Percentiles rank a stretch among this genome's conserved stretches.
Evolutionary conservation across 2,113 vertebrate species (phyloP).

Genomic region (Cranoglanis bouderius): DNA sequence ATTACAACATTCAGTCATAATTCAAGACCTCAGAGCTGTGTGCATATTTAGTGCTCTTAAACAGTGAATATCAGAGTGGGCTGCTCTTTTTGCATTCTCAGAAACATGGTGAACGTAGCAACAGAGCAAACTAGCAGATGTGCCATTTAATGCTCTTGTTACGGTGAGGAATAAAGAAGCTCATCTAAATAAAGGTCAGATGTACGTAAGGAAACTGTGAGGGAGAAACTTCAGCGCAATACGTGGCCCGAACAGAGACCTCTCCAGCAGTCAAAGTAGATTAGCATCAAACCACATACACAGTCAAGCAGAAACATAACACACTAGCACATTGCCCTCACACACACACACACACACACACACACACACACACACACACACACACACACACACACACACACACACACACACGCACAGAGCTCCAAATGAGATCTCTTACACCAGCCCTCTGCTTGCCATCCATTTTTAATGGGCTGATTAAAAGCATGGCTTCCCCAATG

Average conservation of each 20-base stretch:
- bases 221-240: constrained; percentile 12
- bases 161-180: not conserved
- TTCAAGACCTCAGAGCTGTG: not conserved
- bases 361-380: constrained; percentile 58
- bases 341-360: constrained; percentile 59
- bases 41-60: not conserved
- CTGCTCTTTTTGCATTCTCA: not conserved
- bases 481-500: constrained; percentile 60
- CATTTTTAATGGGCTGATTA: constrained; percentile 61
- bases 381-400: constrained; percentile 37
- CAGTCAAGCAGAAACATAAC: constrained; percentile 54
- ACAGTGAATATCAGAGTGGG: not conserved
- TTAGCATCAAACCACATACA: constrained; percentile 51
- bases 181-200: constrained; percentile 22
- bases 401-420: constrained; percentile 38
- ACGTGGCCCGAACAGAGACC: constrained; percentile 34
- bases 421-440: constrained; percentile 57
- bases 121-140: not conserved
- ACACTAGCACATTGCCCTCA: constrained; percentile 61
- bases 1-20: not conserved
- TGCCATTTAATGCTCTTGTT: not conserved
- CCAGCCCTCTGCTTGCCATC: constrained; percentile 56
- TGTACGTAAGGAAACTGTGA: not conserved
- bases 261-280: constrained; percentile 38
- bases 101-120: not conserved